Evolutionary conservation across 2,113 vertebrate species (phyloP).

Genomic region (Xenopus borealis): DNA sequence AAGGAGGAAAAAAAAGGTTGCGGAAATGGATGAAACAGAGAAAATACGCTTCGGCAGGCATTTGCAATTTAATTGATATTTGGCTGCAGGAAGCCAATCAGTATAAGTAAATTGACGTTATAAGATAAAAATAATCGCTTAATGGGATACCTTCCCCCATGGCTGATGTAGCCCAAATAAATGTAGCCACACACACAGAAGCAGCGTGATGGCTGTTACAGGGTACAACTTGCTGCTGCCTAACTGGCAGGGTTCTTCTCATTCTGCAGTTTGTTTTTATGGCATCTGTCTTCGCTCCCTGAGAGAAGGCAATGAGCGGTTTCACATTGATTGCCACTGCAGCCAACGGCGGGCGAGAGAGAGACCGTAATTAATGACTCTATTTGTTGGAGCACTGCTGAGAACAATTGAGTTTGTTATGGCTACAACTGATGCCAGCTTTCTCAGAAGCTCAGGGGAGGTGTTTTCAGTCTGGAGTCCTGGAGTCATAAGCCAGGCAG

Average conservation of each 20-base stretch:
- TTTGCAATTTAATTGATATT: constrained; percentile 83
- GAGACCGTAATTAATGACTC: constrained; percentile 74
- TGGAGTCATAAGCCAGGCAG: constrained; percentile 46
- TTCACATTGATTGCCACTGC: constrained; percentile 66
- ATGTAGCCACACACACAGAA: constrained; percentile 51
- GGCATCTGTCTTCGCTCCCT: constrained; percentile 70
- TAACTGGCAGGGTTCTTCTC: constrained; percentile 52
- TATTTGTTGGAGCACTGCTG: constrained; percentile 73
- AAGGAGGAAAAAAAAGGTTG: constrained; percentile 27
- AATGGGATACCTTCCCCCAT: constrained; percentile 60
- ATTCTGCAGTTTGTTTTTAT: constrained; percentile 65
- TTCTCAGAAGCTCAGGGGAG: constrained; percentile 47
- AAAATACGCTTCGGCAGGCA: constrained; percentile 59
- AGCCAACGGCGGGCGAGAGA: constrained; percentile 57
- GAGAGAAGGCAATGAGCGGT: constrained; percentile 70
- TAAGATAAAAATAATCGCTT: constrained; percentile 71
- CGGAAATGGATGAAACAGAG: constrained; percentile 31
- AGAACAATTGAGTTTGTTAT: constrained; percentile 72
- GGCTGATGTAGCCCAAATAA: constrained; percentile 59
- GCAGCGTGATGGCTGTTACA: constrained; percentile 62
- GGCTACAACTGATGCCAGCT: constrained; percentile 62
- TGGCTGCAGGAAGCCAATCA: constrained; percentile 79
- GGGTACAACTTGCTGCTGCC: constrained; percentile 51
- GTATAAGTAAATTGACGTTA: constrained; percentile 77
- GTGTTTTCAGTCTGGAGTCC: constrained; percentile 32